Conservation (phyloP, 2,888 invertebrate genomes). For the Eupithecia inturbata region DNA sequence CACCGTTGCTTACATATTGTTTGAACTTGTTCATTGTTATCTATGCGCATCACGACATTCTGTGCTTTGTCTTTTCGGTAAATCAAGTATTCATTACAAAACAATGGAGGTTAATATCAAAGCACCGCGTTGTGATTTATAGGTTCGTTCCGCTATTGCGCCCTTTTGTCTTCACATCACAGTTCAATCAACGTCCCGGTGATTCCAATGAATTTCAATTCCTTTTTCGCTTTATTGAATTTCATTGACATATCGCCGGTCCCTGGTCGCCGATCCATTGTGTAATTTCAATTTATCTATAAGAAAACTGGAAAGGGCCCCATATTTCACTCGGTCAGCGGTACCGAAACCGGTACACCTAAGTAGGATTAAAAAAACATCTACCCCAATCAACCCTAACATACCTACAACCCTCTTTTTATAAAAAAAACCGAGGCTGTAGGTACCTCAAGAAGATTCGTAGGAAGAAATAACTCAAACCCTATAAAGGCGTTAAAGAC, state of each 20-base stretch:
- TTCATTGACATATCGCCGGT: constrained; percentile 21
- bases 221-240: constrained; percentile 41
- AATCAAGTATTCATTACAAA: constrained; percentile 55
- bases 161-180: constrained; percentile 64
- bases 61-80: constrained; percentile 44
- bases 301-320: not conserved
- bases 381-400: constrained; percentile 42
- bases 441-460: constrained; percentile 43
- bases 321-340: constrained; percentile 7
- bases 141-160: constrained; percentile 59
- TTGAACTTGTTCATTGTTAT: constrained; percentile 44
- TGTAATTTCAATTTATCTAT: constrained; percentile 7
- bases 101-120: constrained; percentile 71
- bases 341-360: constrained; percentile 27
- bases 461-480: constrained; percentile 65
- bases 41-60: constrained; percentile 44
- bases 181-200: constrained; percentile 61
- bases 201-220: constrained; percentile 53
- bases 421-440: constrained; percentile 37
- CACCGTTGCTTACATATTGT: constrained; percentile 35
- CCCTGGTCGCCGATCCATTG: constrained; percentile 5
- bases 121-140: constrained; percentile 73
- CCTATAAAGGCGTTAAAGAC: constrained; percentile 34
- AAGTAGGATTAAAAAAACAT: constrained; percentile 41
- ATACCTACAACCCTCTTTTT: constrained; percentile 47